These are phyloP conservation scores for Melieria omissa DNA, from an alignment of 2,888 invertebrate species.

Conservation along the genomic window DNA sequence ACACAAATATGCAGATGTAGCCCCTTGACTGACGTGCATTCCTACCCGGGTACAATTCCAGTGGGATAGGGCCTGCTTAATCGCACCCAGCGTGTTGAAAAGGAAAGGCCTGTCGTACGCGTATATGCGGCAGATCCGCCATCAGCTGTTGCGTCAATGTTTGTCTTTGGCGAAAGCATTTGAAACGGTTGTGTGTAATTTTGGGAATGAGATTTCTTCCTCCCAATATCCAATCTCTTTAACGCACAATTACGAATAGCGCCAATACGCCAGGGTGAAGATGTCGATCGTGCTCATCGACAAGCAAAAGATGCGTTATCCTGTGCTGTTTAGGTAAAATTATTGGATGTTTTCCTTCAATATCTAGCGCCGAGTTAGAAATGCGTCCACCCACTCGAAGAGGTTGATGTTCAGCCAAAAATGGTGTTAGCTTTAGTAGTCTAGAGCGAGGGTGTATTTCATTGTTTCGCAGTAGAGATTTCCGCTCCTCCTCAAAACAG, in stretches of 20 bases:
- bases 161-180: constrained; percentile 28
- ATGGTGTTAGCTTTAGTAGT: constrained; percentile 31
- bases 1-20: constrained; percentile 37
- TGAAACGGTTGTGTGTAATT: constrained; percentile 22
- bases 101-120: constrained; percentile 26
- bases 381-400: constrained; percentile 35
- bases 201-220: constrained; percentile 37
- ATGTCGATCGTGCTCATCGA: constrained; percentile 25
- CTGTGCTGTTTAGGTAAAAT: constrained; percentile 32
- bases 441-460: background rate
- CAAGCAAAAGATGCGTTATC: constrained; percentile 28
- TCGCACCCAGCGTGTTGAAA: constrained; percentile 30
- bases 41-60: constrained; percentile 13
- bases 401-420: constrained; percentile 24
- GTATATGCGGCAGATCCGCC: constrained; percentile 28
- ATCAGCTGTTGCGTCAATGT: constrained; percentile 30
- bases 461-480: background rate
- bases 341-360: constrained; percentile 35
- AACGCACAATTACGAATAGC: constrained; percentile 40
- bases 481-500: constrained; percentile 2
- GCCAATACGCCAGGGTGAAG: constrained; percentile 37
- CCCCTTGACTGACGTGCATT: constrained; percentile 30
- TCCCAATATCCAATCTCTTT: constrained; percentile 41
- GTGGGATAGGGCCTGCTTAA: constrained; percentile 18
- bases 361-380: constrained; percentile 20